These are phyloP conservation scores for Oeneis ivallda DNA, from an alignment of 2,888 invertebrate species.

Conservation along the genomic window DNA sequence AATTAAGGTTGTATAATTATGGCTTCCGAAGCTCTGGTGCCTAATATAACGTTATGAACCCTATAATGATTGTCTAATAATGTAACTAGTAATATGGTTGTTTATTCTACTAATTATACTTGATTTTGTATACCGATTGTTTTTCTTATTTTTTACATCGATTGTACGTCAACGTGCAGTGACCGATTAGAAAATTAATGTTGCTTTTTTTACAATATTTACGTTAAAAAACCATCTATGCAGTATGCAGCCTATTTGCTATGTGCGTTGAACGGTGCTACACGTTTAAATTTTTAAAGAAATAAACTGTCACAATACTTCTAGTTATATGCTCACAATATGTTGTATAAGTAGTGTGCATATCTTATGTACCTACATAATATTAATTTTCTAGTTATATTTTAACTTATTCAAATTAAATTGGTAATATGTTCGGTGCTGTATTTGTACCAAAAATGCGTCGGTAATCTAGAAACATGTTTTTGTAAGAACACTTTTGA, in stretches of 20 bases:
- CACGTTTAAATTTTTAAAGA: background rate
- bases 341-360: background rate
- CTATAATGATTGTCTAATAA: slow-evolving; percentile 21
- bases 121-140: slow-evolving; percentile 20
- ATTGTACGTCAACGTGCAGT: background rate
- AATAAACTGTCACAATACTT: slow-evolving; percentile 9
- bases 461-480: background rate
- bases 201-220: background rate
- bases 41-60: slow-evolving; percentile 12
- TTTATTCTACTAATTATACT: slow-evolving; percentile 16
- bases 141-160: slow-evolving; percentile 21
- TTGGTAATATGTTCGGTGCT: background rate
- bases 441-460: slow-evolving; percentile 24
- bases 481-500: slow-evolving; percentile 21
- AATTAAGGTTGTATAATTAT: slow-evolving; percentile 49
- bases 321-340: slow-evolving; percentile 15
- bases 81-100: slow-evolving; percentile 21
- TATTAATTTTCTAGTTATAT: background rate
- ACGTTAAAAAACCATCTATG: background rate
- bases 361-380: background rate
- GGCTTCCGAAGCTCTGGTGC: slow-evolving; percentile 52
- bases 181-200: background rate
- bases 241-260: too few relatives aligned
- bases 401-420: background rate
- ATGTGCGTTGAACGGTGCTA: background rate